Conservation (phyloP, 1,140 invertebrate genomes). For the Scaptomyza pallida region DNA sequence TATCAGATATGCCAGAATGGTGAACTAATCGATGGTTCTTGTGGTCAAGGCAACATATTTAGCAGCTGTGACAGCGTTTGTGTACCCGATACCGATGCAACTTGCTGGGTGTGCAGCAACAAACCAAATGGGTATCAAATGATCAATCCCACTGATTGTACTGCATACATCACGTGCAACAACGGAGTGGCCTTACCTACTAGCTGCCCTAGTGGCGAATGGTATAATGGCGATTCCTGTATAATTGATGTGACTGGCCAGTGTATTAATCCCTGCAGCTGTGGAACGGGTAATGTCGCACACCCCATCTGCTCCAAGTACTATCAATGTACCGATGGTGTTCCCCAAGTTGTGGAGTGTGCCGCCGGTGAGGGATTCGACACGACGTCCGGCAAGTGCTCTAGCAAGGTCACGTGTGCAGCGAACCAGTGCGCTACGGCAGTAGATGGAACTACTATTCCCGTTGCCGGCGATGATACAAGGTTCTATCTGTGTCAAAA, state of each 20-base stretch:
- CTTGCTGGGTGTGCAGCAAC: constrained; percentile 61
- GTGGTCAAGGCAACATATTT: constrained; percentile 66
- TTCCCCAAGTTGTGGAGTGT: constrained; percentile 56
- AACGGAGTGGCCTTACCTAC: constrained; percentile 45
- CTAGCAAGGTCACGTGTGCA: constrained; percentile 19
- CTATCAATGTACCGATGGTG: constrained; percentile 62
- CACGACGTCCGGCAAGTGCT: constrained; percentile 25
- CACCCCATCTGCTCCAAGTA: constrained; percentile 73
- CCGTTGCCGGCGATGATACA: constrained; percentile 35
- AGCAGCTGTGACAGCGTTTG: constrained; percentile 47
- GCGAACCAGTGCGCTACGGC: constrained; percentile 38
- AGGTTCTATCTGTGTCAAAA: constrained; percentile 49
- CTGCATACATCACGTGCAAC: constrained; percentile 51
- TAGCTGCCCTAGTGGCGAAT: constrained; percentile 49
- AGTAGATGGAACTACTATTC: constrained; percentile 13
- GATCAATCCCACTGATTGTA: constrained; percentile 51
- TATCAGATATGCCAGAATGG: constrained; percentile 63
- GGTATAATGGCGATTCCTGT: constrained; percentile 49
- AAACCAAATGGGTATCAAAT: constrained; percentile 58
- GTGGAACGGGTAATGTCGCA: constrained; percentile 47
- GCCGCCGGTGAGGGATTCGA: constrained; percentile 46
- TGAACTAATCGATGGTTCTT: constrained; percentile 48
- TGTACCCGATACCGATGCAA: constrained; percentile 46
- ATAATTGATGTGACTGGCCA: constrained; percentile 52
- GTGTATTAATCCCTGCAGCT: constrained; percentile 70